Evolutionary conservation across 2,113 vertebrate genomes (phyloP).

Genomic region (Ochotona curzoniae): DNA sequence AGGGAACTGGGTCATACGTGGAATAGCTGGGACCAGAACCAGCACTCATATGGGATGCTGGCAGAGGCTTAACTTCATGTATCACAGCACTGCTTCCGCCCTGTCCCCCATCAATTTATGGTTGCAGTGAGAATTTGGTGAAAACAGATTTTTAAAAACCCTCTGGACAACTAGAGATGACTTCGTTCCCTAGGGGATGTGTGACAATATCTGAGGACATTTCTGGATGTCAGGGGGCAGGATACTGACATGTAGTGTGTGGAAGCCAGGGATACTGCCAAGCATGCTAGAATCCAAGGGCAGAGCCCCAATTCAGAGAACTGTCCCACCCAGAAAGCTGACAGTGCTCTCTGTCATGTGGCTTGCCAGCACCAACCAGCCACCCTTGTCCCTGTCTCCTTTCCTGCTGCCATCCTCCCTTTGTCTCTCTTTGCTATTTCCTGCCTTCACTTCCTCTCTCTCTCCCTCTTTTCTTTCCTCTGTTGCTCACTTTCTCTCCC

Average conservation of each 20-base stretch:
- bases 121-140: neutral
- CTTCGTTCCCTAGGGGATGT: neutral
- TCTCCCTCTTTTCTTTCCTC: too few relatives aligned
- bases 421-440: too few relatives aligned
- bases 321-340: neutral
- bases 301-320: neutral
- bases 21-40: too few relatives aligned
- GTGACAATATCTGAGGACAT: neutral
- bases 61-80: too few relatives aligned
- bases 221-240: neutral
- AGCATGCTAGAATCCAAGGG: neutral
- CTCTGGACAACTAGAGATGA: neutral
- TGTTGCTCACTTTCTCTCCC: neutral
- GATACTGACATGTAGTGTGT: neutral
- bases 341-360: fast-evolving
- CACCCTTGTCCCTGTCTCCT: neutral
- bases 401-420: too few relatives aligned
- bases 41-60: too few relatives aligned
- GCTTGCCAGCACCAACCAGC: neutral
- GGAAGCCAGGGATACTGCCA: neutral
- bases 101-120: neutral
- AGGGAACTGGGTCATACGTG: too few relatives aligned
- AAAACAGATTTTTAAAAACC: neutral
- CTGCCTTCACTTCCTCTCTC: neutral
- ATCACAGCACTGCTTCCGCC: too few relatives aligned